Evolutionary conservation across 2,113 vertebrate species (phyloP).

Genomic region (Cyprinus carpio): DNA sequence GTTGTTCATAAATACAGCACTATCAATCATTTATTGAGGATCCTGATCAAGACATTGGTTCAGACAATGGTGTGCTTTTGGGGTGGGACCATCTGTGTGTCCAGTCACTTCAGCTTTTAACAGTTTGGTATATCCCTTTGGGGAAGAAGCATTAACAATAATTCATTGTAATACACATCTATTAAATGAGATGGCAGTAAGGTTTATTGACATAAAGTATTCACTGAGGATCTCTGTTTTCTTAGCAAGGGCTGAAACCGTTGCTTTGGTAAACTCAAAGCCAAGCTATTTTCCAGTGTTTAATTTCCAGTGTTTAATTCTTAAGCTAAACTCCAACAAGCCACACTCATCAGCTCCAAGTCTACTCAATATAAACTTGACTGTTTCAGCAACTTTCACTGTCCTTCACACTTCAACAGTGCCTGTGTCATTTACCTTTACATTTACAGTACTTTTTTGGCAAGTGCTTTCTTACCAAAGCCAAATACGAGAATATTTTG

Average conservation of each 20-base stretch:
- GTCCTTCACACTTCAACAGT: background rate
- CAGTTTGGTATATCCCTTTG: conserved; percentile 44
- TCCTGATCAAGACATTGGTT: background rate
- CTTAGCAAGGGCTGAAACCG: conserved; percentile 64
- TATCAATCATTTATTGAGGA: too few species aligned
- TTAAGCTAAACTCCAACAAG: conserved; percentile 32
- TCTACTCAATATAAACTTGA: conserved; percentile 16
- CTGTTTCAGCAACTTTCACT: conserved; percentile 10
- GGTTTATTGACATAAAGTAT: conserved; percentile 69
- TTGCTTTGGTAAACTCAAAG: conserved; percentile 63
- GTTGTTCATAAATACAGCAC: too few species aligned
- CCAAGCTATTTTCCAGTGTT: conserved; percentile 49
- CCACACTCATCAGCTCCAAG: conserved; percentile 5
- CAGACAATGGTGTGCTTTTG: background rate
- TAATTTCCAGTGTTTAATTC: conserved; percentile 42
- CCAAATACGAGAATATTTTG: background rate
- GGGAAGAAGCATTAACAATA: conserved; percentile 56
- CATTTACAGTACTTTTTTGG: conserved; percentile 8
- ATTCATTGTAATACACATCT: conserved; percentile 60
- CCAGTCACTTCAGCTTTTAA: conserved; percentile 39
- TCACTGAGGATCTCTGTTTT: conserved; percentile 67
- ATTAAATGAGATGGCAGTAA: conserved; percentile 58
- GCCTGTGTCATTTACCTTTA: background rate
- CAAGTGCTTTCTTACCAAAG: background rate
- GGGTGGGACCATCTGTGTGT: too few species aligned